A percentile compares a stretch with the other conserved stretches of the same genome.
Conservation (phyloP, 2,888 invertebrate species). For the Phasia obesa region DNA sequence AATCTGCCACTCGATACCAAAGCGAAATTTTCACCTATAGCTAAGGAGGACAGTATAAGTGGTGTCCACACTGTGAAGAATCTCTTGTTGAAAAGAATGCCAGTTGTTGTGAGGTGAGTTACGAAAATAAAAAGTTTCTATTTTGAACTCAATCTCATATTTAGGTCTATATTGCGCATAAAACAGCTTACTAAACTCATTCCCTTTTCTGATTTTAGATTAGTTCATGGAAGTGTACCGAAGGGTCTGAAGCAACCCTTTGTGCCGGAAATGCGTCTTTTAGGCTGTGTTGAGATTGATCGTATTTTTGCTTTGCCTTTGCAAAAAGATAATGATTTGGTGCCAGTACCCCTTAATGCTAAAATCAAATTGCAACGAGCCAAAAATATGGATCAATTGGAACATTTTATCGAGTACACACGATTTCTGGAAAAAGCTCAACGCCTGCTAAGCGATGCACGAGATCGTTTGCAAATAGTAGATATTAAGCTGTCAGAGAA, state of each 20-base stretch:
- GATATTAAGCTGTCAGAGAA: conserved; percentile 91
- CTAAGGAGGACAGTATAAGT: conserved; percentile 96
- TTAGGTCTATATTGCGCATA: not conserved
- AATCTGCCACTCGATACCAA: conserved; percentile 93
- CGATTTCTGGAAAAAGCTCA: conserved; percentile 90
- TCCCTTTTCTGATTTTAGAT: conserved; percentile 75
- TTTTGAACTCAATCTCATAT: not conserved
- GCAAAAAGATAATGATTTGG: conserved; percentile 90
- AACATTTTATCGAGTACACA: conserved; percentile 89
- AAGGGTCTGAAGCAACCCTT: conserved; percentile 92
- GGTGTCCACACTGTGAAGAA: conserved; percentile 96
- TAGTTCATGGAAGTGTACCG: conserved; percentile 95
- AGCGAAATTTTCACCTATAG: conserved; percentile 95
- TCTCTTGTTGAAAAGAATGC: conserved; percentile 93
- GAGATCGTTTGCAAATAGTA: conserved; percentile 90
- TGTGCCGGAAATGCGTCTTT: conserved; percentile 91
- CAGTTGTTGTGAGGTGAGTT: conserved; percentile 90
- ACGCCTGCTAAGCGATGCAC: conserved; percentile 88
- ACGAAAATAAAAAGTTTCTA: not conserved
- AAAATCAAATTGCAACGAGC: conserved; percentile 92
- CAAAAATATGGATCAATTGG: conserved; percentile 91
- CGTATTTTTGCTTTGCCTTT: conserved; percentile 91
- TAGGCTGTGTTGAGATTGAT: conserved; percentile 93
- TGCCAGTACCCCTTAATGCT: conserved; percentile 92
- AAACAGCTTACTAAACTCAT: not conserved